Percentiles rank a stretch among this genome's conserved stretches.
Conservation (phyloP, 2,797 vertebrate genomes). For the Syngnathus acus region DNA sequence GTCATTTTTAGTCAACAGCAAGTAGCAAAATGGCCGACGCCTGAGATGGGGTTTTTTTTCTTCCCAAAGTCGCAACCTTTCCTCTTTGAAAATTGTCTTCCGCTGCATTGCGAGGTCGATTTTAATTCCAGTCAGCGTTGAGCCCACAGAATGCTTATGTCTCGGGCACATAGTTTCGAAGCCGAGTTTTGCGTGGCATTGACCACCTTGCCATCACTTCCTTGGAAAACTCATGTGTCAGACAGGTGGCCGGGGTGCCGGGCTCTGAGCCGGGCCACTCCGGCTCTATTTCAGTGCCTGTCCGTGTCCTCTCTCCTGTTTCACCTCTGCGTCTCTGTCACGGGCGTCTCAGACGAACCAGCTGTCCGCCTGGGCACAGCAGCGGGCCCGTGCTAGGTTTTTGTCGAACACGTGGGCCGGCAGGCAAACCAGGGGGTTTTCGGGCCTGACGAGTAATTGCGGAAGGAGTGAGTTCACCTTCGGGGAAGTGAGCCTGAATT, state of each 20-base stretch:
- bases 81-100: no score
- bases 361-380: slow-evolving; percentile 60
- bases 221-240: slow-evolving; percentile 57
- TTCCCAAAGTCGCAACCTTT: neutral
- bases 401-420: slow-evolving; percentile 47
- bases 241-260: slow-evolving; percentile 58
- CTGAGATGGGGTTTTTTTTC: no score
- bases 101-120: no score
- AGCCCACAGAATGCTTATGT: no score
- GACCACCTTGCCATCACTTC: slow-evolving; percentile 63
- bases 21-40: no score
- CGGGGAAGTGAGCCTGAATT: slow-evolving; percentile 9
- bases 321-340: slow-evolving; percentile 43
- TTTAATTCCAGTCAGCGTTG: no score
- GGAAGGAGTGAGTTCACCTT: slow-evolving; percentile 31
- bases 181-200: slow-evolving; percentile 34
- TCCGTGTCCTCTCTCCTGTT: slow-evolving; percentile 48
- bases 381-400: slow-evolving; percentile 53
- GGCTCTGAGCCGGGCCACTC: neutral
- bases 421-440: slow-evolving; percentile 39
- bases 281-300: slow-evolving; percentile 54
- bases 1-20: no score
- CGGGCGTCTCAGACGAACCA: slow-evolving; percentile 37
- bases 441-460: slow-evolving; percentile 27
- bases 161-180: neutral